Conservation (phyloP, 2,113 vertebrate species). For the Glaucomys volans region DNA sequence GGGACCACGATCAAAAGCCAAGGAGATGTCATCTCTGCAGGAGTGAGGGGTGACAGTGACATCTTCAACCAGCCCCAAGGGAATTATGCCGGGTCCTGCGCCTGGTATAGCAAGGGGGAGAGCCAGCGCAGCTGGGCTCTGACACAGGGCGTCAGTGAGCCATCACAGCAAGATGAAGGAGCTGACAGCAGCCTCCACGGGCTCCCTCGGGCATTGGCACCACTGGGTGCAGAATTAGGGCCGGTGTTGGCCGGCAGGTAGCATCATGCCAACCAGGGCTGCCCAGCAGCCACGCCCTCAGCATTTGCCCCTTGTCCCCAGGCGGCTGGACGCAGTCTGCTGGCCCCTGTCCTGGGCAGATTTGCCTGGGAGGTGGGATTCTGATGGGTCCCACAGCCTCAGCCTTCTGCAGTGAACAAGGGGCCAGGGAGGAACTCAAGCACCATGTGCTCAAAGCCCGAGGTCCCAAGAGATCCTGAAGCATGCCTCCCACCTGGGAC, state of each 20-base stretch:
- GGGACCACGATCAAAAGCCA: neutral
- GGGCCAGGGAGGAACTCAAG: neutral
- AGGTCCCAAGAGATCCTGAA: neutral
- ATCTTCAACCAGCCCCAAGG: neutral
- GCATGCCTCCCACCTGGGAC: accelerated
- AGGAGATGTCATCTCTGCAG: accelerated
- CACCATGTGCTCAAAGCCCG: too few relatives aligned
- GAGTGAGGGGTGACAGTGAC: neutral
- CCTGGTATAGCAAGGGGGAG: neutral
- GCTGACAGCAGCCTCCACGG: too few relatives aligned
- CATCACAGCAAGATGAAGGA: neutral
- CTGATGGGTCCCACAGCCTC: too few relatives aligned
- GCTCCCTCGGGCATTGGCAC: neutral
- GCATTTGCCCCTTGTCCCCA: too few relatives aligned
- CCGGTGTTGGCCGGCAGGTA: neutral
- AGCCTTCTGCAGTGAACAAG: neutral
- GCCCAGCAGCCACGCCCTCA: too few relatives aligned
- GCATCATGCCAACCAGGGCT: accelerated
- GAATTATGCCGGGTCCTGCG: neutral
- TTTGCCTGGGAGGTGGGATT: neutral
- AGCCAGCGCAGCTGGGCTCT: neutral
- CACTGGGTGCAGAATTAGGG: neutral
- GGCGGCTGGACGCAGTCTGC: accelerated
- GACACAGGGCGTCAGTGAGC: neutral
- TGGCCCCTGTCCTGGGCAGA: accelerated